Evolutionary conservation across 2,888 invertebrate species (phyloP).

Genomic region (Tromatobia lineatoria): DNA sequence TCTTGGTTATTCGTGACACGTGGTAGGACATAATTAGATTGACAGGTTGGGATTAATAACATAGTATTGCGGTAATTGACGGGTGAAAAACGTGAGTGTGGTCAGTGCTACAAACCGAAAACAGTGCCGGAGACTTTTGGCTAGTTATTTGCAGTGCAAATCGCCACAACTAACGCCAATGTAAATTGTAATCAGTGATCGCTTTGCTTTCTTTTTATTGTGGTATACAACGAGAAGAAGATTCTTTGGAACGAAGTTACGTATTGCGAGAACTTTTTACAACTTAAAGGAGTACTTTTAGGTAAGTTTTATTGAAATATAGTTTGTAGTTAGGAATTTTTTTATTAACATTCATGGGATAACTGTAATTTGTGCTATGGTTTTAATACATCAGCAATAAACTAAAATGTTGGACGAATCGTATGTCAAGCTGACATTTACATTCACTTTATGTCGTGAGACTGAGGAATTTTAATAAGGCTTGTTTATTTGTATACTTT

Average conservation of each 20-base stretch:
- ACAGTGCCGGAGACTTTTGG: slow-evolving; percentile 23
- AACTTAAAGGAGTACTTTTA: not conserved
- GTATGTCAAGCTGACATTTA: not conserved
- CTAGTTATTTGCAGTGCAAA: not conserved
- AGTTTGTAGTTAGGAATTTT: not conserved
- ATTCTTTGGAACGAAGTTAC: not conserved
- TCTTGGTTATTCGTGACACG: slow-evolving; percentile 12
- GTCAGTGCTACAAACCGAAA: slow-evolving; percentile 15
- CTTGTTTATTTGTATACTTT: too few relatives aligned
- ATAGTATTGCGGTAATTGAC: slow-evolving; percentile 2
- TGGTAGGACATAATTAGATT: not conserved
- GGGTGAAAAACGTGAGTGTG: slow-evolving; percentile 30
- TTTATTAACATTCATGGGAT: too few relatives aligned
- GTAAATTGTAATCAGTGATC: slow-evolving; percentile 9
- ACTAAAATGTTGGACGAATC: not conserved
- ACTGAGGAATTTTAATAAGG: not conserved
- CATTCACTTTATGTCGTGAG: not conserved
- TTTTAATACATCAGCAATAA: not conserved
- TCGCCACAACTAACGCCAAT: not conserved
- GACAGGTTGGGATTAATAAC: slow-evolving; percentile 7
- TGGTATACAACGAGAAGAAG: not conserved
- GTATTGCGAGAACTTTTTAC: not conserved
- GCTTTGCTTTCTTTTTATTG: not conserved
- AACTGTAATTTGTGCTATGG: not conserved
- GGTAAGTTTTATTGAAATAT: not conserved